A percentile compares a stretch with the other conserved stretches of the same genome.
Conservation (phyloP, 2,888 invertebrate genomes). For the Vannuccia rotundouncinata region DNA sequence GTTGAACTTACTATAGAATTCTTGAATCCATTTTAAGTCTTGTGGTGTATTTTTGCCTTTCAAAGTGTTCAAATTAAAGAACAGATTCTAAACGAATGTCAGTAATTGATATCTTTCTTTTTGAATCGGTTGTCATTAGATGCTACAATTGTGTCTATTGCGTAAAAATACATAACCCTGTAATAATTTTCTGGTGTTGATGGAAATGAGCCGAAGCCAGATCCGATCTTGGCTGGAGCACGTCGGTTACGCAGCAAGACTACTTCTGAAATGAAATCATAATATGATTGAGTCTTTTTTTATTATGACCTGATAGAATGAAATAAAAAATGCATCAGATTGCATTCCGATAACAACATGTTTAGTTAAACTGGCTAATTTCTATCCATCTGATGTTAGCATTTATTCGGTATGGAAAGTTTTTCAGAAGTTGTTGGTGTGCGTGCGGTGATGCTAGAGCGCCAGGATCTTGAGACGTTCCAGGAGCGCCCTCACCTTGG, state of each 20-base stretch:
- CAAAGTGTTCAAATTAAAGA: neutral
- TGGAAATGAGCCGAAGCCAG: neutral
- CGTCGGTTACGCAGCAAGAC: neutral
- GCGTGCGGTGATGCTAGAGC: no score
- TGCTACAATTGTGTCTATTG: neutral
- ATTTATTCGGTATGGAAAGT: neutral
- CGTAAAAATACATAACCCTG: neutral
- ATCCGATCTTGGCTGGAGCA: neutral
- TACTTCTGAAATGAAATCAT: neutral
- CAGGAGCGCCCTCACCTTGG: no score
- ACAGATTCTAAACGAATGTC: neutral
- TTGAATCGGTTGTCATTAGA: neutral
- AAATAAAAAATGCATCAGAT: neutral
- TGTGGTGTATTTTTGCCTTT: neutral
- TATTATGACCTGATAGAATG: neutral
- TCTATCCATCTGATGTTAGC: neutral
- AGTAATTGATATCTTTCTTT: neutral
- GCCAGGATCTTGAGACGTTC: no score
- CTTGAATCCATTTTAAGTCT: neutral
- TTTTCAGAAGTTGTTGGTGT: neutral
- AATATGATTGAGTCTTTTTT: neutral
- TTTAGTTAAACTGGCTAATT: neutral
- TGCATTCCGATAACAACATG: neutral
- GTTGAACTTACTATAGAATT: neutral
- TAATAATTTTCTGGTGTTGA: neutral